Evolutionary conservation across 2,888 invertebrate genomes (phyloP), one percentile per base, ranked within the genome.

Genomic region (Thymelicus acteon): DNA sequence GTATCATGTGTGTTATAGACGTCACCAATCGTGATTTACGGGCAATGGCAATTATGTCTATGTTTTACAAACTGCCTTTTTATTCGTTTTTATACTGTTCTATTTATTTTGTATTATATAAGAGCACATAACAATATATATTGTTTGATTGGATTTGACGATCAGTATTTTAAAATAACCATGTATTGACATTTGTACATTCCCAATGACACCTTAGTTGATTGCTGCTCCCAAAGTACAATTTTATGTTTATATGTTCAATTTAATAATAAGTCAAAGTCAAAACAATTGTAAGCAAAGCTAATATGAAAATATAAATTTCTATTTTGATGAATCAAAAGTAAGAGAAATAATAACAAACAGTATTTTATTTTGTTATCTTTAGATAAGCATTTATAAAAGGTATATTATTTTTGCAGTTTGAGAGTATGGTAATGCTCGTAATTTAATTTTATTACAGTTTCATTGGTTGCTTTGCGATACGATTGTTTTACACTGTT

Each of bases 181-280:
- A 73, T 72, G 63, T 72, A 72, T 75, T 75, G 78, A 78, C 78
- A 79, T 76, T 80, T 82, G 80, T 85, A 87, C 86, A 85, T 87
- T 88, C 84, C 84, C 81, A 74, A 81, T 78, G 75, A 81, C 80
- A 81, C 81, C 77, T 78, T 73, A 77, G 76, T 75, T 74, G 13
- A 62, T 19, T 44, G 24, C 39, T 44, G 60, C 85, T 82, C 82
- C 78, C 82, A 82, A 92, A 92, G 92, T 92, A 92, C 92, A 91
- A 92, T 88, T 84, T 84, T 82, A 85, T 83, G 84, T 82, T 87
- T 85, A 79, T 82, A 83, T 82, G 86, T 48, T 62, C 47, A 61
- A 61, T 37, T 57, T 31, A n/a, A 19, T 62, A 62, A 61, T 47
- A 60, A 47, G 61, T 48, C 48, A 47, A 62, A 67, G 58, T 72